These are phyloP conservation scores for Helicoverpa assulta DNA, from an alignment of 2,888 invertebrate genomes.

Conservation along the genomic window DNA sequence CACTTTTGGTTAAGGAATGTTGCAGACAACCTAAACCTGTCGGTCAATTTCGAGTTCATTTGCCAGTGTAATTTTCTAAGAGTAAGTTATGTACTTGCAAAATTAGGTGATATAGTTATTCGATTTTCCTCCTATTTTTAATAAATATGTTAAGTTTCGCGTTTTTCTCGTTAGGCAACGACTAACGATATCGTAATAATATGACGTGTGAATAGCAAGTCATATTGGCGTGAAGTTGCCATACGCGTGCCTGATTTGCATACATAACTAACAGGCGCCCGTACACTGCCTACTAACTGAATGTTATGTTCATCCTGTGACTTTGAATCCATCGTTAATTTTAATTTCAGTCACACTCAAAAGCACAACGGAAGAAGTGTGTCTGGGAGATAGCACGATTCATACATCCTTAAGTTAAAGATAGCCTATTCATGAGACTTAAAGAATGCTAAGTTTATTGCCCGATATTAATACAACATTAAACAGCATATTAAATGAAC, in stretches of 20 bases:
- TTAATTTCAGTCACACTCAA: constrained; percentile 47
- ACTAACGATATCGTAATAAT: constrained; percentile 53
- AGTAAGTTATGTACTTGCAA: not conserved
- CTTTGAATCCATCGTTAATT: constrained; percentile 55
- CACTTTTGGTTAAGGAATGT: constrained; percentile 47
- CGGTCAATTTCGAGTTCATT: not conserved
- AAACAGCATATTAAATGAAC: constrained; percentile 9
- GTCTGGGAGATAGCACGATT: constrained; percentile 37
- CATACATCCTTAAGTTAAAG: constrained; percentile 25
- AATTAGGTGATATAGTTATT: too few relatives aligned
- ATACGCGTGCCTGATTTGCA: constrained; percentile 75
- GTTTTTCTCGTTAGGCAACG: constrained; percentile 32
- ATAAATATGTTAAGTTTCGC: not conserved
- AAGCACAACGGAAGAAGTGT: constrained; percentile 43
- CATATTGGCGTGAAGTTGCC: constrained; percentile 60
- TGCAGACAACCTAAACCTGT: constrained; percentile 29
- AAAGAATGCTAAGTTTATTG: constrained; percentile 26
- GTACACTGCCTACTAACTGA: constrained; percentile 68
- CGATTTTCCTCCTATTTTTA: too few relatives aligned
- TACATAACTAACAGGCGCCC: constrained; percentile 72
- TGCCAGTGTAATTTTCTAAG: not conserved
- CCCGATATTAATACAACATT: constrained; percentile 5
- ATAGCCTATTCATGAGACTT: constrained; percentile 21
- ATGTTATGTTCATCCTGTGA: constrained; percentile 57
- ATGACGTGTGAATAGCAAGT: constrained; percentile 66